Conservation (phyloP, 2,113 vertebrate species). For the Pao palembangensis region DNA sequence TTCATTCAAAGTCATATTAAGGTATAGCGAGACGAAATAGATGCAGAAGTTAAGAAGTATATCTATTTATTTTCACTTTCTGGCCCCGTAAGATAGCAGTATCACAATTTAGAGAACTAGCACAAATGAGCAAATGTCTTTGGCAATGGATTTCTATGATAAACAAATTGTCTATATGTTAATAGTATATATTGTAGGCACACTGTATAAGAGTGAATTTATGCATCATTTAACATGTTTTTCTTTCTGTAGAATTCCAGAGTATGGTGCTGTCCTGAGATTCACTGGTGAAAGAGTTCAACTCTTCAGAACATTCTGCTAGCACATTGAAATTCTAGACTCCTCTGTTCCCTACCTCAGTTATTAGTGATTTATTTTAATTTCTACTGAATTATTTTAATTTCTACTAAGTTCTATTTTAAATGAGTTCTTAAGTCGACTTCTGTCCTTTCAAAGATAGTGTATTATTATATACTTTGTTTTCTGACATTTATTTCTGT, state of each 20-base stretch:
- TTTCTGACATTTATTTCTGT: constrained; percentile 28
- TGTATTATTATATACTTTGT: constrained; percentile 23
- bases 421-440: constrained; percentile 11
- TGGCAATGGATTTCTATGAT: too few species aligned
- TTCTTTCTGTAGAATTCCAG: constrained; percentile 82
- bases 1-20: constrained; percentile 2
- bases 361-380: constrained; percentile 22
- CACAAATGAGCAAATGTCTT: too few species aligned
- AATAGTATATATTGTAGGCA: too few species aligned
- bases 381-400: constrained; percentile 24
- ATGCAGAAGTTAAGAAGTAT: neutral
- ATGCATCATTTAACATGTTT: constrained; percentile 1
- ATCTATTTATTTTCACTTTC: neutral
- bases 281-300: neutral
- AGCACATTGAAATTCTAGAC: constrained; percentile 15
- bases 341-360: constrained; percentile 16
- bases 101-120: too few species aligned
- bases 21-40: constrained; percentile 6
- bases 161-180: too few species aligned
- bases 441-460: constrained; percentile 35
- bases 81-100: too few species aligned
- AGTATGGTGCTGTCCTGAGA: constrained; percentile 88
- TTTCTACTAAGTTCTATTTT: neutral
- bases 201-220: too few species aligned
- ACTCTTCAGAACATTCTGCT: constrained; percentile 11